These are phyloP conservation scores for Penelope pileata DNA, from an alignment of 2,113 vertebrate genomes.

Conservation along the genomic window DNA sequence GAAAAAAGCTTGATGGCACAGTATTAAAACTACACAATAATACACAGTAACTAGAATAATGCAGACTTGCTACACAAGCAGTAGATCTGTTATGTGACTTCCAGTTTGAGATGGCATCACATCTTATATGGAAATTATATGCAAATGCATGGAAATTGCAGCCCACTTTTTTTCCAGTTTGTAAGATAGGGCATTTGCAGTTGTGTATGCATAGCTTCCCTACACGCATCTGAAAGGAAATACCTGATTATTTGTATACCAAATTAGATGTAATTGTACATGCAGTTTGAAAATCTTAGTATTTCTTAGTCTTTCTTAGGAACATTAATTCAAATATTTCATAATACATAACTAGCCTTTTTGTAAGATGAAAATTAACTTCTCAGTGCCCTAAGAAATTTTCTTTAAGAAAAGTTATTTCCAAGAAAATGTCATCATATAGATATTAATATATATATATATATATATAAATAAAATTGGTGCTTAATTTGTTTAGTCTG, in stretches of 20 bases:
- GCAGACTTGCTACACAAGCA: neutral
- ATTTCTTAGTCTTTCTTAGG: neutral
- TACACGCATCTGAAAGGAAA: neutral
- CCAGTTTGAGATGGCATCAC: neutral
- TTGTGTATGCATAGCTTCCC: neutral
- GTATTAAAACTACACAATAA: neutral
- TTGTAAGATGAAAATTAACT: neutral
- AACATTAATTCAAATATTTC: neutral
- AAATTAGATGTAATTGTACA: neutral
- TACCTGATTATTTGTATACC: neutral
- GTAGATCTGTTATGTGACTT: neutral
- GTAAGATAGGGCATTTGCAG: neutral
- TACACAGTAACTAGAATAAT: neutral
- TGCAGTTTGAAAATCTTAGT: neutral
- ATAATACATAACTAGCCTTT: neutral
- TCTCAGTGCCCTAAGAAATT: neutral
- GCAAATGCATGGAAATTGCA: neutral
- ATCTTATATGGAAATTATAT: too few species aligned
- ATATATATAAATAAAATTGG: neutral
- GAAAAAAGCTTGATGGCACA: neutral
- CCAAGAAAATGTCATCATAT: neutral
- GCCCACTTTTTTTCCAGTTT: neutral
- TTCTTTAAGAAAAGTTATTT: neutral
- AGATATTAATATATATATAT: too few species aligned
- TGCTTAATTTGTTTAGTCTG: constrained; percentile 38